Conservation (phyloP, 1,140 invertebrate species). For the Platorchestia sp. region DNA sequence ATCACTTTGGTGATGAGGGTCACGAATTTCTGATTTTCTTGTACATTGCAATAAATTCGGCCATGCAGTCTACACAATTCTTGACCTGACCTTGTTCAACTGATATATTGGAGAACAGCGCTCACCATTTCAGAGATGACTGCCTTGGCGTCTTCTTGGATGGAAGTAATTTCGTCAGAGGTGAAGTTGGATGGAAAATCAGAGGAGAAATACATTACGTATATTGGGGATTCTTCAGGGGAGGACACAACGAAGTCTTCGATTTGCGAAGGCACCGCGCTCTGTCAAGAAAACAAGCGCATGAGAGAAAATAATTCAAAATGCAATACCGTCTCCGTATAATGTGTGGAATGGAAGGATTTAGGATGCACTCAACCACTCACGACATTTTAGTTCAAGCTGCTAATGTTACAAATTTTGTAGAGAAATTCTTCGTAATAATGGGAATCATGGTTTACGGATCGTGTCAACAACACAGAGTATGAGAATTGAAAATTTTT, state of each 20-base stretch:
- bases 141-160: background rate
- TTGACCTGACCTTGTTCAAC: background rate
- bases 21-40: background rate
- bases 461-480: background rate
- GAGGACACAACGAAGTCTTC: background rate
- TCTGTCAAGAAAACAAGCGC: background rate
- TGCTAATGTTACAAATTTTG: background rate
- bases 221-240: constrained; percentile 33
- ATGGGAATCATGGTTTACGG: background rate
- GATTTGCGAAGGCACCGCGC: background rate
- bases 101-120: background rate
- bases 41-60: background rate
- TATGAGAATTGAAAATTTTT: no score
- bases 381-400: background rate
- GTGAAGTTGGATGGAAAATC: constrained; percentile 22
- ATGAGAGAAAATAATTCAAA: no score
- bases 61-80: background rate
- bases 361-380: background rate
- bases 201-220: background rate
- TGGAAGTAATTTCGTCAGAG: background rate
- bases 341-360: background rate
- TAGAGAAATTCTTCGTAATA: background rate
- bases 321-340: background rate
- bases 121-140: background rate
- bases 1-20: background rate